A percentile compares a stretch with the other conserved stretches of the same genome.
These are phyloP conservation scores for Mechanitis messenoides DNA, from an alignment of 2,888 invertebrate species.

Conservation along the genomic window DNA sequence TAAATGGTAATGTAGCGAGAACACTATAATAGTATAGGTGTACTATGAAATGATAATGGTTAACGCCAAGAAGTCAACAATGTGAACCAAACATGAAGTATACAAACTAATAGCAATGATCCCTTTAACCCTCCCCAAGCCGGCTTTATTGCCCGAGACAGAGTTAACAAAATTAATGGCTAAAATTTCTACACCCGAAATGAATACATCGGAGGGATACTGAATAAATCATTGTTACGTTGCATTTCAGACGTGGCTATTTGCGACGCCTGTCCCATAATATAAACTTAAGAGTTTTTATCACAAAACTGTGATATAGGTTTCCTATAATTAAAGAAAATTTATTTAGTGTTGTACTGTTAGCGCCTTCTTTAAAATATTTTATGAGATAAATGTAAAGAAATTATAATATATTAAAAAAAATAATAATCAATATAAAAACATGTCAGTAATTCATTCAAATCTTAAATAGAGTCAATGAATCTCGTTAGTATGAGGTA, in stretches of 20 bases:
- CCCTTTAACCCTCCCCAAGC: constrained; percentile 54
- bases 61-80: constrained; percentile 40
- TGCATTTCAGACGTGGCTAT: constrained; percentile 61
- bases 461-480: too few species aligned
- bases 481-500: too few species aligned
- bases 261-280: constrained; percentile 27
- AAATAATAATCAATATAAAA: too few species aligned
- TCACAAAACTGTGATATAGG: too few species aligned
- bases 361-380: too few species aligned
- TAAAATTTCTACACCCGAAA: constrained; percentile 76
- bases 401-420: too few species aligned
- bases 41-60: neutral
- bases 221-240: constrained; percentile 72
- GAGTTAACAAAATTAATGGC: constrained; percentile 76
- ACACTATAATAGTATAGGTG: neutral
- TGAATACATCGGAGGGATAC: constrained; percentile 72
- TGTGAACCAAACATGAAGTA: constrained; percentile 25
- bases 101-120: constrained; percentile 52
- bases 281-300: constrained; percentile 21
- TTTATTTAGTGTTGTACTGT: too few species aligned
- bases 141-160: constrained; percentile 66
- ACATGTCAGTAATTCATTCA: too few species aligned
- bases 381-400: too few species aligned
- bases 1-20: too few species aligned
- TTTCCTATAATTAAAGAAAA: too few species aligned